Conservation (phyloP, 2,888 invertebrate species). For the Epistrophe eligans region DNA sequence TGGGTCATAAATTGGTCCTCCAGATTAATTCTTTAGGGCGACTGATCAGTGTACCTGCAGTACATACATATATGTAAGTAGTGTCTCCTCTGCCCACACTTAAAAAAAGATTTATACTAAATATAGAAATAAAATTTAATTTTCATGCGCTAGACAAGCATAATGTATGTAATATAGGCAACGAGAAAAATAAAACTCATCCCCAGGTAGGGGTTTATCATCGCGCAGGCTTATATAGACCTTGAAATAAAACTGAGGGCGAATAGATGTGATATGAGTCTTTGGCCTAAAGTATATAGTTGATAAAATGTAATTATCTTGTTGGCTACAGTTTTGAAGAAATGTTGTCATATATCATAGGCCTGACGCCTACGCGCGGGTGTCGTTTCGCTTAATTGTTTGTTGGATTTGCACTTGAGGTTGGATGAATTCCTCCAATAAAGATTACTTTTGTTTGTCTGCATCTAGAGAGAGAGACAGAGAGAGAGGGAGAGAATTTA, state of each 20-base stretch:
- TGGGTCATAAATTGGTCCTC: slow-evolving; percentile 69
- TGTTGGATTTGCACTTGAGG: slow-evolving; percentile 22
- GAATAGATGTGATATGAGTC: slow-evolving; percentile 3
- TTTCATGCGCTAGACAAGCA: slow-evolving; percentile 40
- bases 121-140: slow-evolving; percentile 72
- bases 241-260: slow-evolving; percentile 51
- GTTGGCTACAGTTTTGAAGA: slow-evolving; percentile 66
- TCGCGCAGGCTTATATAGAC: slow-evolving; percentile 43
- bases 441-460: slow-evolving; percentile 24
- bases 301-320: slow-evolving; percentile 75
- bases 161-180: no score
- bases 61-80: not conserved
- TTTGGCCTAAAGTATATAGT: slow-evolving; percentile 37
- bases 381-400: slow-evolving; percentile 67
- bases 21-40: slow-evolving; percentile 43
- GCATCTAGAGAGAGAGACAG: not conserved
- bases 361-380: slow-evolving; percentile 63
- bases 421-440: slow-evolving; percentile 27
- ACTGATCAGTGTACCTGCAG: slow-evolving; percentile 63
- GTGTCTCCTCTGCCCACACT: slow-evolving; percentile 63
- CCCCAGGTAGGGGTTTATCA: slow-evolving; percentile 19
- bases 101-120: slow-evolving; percentile 54
- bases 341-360: slow-evolving; percentile 74
- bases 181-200: slow-evolving; percentile 15
- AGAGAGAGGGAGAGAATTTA: slow-evolving; percentile 17